Conservation (phyloP, 2,797 vertebrate species). For the Phoeniculus purpureus region DNA sequence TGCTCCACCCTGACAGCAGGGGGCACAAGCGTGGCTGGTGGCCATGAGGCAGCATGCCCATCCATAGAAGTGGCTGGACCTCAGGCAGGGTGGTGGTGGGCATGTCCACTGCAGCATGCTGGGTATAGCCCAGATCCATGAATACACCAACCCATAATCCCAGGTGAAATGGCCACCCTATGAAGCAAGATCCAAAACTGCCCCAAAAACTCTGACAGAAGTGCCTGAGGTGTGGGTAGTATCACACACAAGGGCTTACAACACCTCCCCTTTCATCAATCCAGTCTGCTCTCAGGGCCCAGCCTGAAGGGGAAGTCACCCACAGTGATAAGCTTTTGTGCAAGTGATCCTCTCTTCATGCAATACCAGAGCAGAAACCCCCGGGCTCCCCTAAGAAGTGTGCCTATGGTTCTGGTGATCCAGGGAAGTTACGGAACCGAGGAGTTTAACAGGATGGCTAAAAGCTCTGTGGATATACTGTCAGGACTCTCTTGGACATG, state of each 20-base stretch:
- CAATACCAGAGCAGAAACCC: not conserved
- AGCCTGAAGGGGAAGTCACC: conserved; percentile 4
- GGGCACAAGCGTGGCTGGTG: not conserved
- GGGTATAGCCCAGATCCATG: not conserved
- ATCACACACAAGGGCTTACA: not conserved
- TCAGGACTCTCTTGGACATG: not conserved
- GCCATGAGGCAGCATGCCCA: rapidly evolving
- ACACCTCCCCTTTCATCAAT: conserved; percentile 10
- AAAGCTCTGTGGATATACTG: not conserved
- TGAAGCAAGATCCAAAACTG: not conserved
- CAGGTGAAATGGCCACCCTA: not conserved
- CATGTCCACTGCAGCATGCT: no score
- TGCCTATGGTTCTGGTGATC: not conserved
- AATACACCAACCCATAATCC: not conserved
- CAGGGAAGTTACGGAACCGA: no score
- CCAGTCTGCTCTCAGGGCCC: not conserved
- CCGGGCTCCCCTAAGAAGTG: rapidly evolving
- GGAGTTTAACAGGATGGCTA: rapidly evolving
- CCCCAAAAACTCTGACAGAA: not conserved
- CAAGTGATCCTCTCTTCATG: not conserved
- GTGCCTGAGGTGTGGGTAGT: not conserved
- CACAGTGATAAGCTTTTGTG: not conserved
- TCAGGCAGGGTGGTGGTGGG: not conserved
- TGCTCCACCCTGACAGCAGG: not conserved
- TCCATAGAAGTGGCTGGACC: not conserved